A percentile compares a stretch with the other conserved stretches of the same genome.
These are phyloP conservation scores for Sebastolobus altivelis DNA, from an alignment of 2,797 vertebrate genomes.

Conservation along the genomic window DNA sequence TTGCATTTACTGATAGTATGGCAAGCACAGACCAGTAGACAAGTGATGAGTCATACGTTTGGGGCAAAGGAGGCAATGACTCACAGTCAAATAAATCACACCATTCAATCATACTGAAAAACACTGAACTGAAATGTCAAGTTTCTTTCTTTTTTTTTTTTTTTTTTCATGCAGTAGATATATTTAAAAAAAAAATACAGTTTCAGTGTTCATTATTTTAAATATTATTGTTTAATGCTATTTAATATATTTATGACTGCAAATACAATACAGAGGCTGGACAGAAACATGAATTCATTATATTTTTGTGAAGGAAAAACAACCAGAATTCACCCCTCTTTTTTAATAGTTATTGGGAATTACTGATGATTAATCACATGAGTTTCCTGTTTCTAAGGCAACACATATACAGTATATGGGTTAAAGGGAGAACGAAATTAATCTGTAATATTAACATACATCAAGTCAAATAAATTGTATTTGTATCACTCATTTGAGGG, in stretches of 20 bases:
- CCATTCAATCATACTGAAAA: background rate
- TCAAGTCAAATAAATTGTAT: background rate
- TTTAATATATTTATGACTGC: background rate
- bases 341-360: background rate
- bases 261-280: background rate
- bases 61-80: background rate
- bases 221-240: background rate
- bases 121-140: background rate
- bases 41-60: background rate
- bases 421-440: background rate
- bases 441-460: background rate
- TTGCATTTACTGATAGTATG: conserved; percentile 11
- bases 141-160: background rate
- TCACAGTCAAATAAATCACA: conserved; percentile 23
- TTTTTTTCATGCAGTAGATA: background rate
- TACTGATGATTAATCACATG: conserved; percentile 18
- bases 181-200: background rate
- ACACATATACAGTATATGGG: background rate
- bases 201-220: background rate
- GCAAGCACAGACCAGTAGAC: background rate
- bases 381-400: conserved; percentile 12
- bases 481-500: background rate
- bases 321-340: background rate
- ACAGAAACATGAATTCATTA: background rate
- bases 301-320: background rate